Conservation (phyloP, 2,113 vertebrate genomes). For the Corythornis madagascariensis region DNA sequence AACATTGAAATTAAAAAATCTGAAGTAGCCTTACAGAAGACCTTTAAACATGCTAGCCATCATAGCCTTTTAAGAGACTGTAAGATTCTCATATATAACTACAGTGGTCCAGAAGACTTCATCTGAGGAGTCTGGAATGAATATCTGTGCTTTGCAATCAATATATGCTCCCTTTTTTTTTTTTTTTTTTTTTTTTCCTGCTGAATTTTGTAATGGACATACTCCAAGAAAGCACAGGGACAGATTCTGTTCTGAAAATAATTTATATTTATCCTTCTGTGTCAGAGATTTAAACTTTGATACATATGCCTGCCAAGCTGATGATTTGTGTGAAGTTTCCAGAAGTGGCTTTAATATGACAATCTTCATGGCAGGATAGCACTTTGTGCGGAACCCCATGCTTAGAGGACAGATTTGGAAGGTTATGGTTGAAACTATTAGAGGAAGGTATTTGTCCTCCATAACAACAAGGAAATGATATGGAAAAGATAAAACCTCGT, state of each 20-base stretch:
- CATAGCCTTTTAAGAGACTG: background rate
- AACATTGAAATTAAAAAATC: background rate
- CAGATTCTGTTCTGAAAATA: background rate
- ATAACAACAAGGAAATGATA: background rate
- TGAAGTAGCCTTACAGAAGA: background rate
- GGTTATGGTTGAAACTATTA: background rate
- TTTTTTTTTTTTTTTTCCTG: background rate
- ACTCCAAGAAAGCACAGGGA: background rate
- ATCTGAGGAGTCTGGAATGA: background rate
- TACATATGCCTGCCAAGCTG: background rate
- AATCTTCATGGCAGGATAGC: background rate
- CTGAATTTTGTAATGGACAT: background rate
- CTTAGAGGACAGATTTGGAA: background rate
- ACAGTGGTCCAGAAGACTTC: background rate
- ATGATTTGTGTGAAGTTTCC: background rate
- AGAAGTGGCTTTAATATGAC: background rate
- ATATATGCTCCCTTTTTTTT: background rate
- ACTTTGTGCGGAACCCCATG: background rate
- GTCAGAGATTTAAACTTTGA: constrained; percentile 1
- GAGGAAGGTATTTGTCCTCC: background rate
- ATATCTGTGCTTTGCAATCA: background rate
- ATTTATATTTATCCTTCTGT: background rate
- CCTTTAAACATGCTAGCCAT: background rate
- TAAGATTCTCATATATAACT: background rate
- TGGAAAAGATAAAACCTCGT: background rate